Evolutionary conservation across 2,797 vertebrate genomes (phyloP).

Genomic region (Melanotaenia pygmaea): DNA sequence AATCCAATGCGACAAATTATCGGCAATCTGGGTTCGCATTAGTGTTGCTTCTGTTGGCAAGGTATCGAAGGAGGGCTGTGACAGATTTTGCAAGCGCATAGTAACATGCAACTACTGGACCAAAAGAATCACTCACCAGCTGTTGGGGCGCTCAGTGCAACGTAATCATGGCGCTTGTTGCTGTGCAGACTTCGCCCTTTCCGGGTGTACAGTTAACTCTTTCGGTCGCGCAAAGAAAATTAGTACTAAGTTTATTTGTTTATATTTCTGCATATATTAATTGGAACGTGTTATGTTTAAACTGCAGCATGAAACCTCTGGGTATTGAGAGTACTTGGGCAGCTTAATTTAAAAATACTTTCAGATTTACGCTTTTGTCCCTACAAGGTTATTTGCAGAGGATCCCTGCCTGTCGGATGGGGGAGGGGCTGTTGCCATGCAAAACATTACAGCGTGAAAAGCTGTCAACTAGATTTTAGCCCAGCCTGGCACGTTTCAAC

Average conservation of each 20-base stretch:
- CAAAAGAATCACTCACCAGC: conserved; percentile 85
- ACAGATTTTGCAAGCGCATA: conserved; percentile 81
- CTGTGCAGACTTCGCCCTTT: conserved; percentile 87
- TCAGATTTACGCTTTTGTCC: conserved; percentile 59
- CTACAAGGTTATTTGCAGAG: conserved; percentile 55
- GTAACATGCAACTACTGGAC: conserved; percentile 85
- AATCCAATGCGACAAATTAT: conserved; percentile 58
- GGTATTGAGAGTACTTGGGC: neutral
- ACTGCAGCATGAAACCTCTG: rapidly evolving
- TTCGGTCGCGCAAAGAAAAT: conserved; percentile 46
- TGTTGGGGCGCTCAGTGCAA: conserved; percentile 79
- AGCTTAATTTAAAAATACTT: neutral
- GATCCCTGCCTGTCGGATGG: conserved; percentile 68
- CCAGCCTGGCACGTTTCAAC: conserved; percentile 41
- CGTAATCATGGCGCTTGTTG: conserved; percentile 88
- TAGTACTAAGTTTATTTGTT: rapidly evolving
- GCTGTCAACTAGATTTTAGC: conserved; percentile 71
- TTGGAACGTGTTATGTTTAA: rapidly evolving
- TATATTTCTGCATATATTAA: rapidly evolving
- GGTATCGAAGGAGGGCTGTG: conserved; percentile 67
- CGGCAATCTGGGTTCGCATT: conserved; percentile 40
- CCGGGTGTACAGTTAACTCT: conserved; percentile 78
- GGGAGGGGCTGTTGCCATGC: conserved; percentile 86
- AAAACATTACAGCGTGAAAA: conserved; percentile 84
- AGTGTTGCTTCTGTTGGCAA: conserved; percentile 71